Evolutionary conservation across 2,888 invertebrate genomes (phyloP), one percentile per base, ranked within the genome.

Genomic region (Gastrophysa polygoni): DNA sequence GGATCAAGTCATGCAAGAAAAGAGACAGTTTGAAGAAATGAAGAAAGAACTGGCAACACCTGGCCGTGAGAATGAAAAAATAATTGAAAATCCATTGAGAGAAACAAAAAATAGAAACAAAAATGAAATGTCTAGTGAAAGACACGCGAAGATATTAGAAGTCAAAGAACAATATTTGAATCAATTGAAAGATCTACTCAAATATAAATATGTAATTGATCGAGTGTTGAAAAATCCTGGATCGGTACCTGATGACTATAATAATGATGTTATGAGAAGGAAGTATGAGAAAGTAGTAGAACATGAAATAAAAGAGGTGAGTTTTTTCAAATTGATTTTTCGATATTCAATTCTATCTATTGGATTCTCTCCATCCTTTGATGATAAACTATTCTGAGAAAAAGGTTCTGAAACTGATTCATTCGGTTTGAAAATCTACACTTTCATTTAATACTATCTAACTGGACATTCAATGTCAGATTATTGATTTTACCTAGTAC

Each of bases 121-220:
- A n/a, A n/a, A 43, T 11, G 16, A 11, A 24, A 28, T 14, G 20
- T 17, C 24, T 16, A 16, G 43, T 46, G 11, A 43, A 43, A 24
- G 17, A 43, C 11, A 16, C 28, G 8, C 2, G 2, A 16, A 71
- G 24, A 32, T 70, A 20, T 60, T 59, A 5, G 69, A 70, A 61
- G 65, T 66, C 0, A 76, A 78, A 65, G 68, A 73, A 14, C 69
- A 76, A 34, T 60, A 77, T 14, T 56, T 77, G 11, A 64, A 66
- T 29, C 74, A 75, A 57, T 72, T 77, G 62, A 70, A 71, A 0
- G 72, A 76, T 56, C 67, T 79, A n/a, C 61, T 78, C 17, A 74
- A 72, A 58, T 70, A 76, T 57, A 77, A 77, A 61, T 61, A 70
- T 51, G 65, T 71, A 47, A 72, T 78, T 29, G 74, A 73, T 34